A percentile compares a stretch with the other conserved stretches of the same genome.
Evolutionary conservation across 2,113 vertebrate species (phyloP).

Genomic region (Prunella himalayana): DNA sequence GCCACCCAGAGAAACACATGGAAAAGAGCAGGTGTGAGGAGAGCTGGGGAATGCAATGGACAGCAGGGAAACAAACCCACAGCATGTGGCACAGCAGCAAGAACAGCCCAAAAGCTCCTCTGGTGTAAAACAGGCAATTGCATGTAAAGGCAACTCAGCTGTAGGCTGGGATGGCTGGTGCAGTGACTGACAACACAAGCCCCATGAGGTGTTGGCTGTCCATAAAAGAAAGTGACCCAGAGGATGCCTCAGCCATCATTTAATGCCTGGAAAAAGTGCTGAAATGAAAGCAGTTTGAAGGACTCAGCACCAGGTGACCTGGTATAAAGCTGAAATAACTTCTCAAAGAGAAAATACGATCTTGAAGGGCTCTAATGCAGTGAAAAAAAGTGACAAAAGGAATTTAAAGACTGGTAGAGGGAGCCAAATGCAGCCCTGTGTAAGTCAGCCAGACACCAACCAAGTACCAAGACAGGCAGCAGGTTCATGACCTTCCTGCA

Average conservation of each 20-base stretch:
- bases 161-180: not conserved
- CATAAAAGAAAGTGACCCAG: not conserved
- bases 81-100: fast-evolving
- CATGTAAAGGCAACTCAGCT: fast-evolving
- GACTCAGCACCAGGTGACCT: not conserved
- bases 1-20: not conserved
- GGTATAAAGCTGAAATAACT: not conserved
- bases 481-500: not conserved
- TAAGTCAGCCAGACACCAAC: not conserved
- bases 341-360: fast-evolving
- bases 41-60: not conserved
- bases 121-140: not conserved
- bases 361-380: not conserved
- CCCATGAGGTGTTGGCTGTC: not conserved
- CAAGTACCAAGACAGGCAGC: not conserved
- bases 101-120: not conserved
- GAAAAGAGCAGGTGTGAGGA: not conserved
- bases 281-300: not conserved
- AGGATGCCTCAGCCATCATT: not conserved
- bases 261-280: not conserved
- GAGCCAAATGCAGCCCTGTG: fast-evolving
- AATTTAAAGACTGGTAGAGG: not conserved
- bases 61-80: not conserved
- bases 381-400: not conserved
- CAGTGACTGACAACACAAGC: too few species aligned